These are phyloP conservation scores for Saturnia pavonia DNA, from an alignment of 2,888 invertebrate species.

Conservation along the genomic window DNA sequence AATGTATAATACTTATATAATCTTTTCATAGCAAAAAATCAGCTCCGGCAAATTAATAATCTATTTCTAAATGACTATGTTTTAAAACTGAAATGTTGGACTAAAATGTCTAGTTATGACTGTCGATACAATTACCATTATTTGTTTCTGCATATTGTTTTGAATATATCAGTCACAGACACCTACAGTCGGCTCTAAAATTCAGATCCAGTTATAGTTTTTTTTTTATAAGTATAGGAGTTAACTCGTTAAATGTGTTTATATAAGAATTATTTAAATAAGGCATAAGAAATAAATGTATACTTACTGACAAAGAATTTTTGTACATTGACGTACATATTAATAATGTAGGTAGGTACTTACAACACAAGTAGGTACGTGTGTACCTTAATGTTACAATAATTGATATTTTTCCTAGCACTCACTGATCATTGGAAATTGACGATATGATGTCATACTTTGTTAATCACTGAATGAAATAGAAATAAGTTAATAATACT, in stretches of 20 bases:
- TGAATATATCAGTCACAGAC: no score
- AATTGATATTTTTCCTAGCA: conserved; percentile 37
- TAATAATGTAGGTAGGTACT: background rate
- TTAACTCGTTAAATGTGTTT: background rate
- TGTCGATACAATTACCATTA: no score
- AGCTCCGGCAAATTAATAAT: background rate
- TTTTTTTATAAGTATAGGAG: no score
- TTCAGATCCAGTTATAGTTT: background rate
- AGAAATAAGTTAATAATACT: no score
- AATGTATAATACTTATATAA: background rate
- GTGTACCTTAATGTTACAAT: conserved; percentile 24
- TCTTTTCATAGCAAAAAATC: background rate
- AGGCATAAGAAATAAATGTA: background rate
- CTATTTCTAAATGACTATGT: no score
- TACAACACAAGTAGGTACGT: background rate
- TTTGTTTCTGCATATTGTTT: no score
- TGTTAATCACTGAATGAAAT: background rate
- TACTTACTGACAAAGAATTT: background rate
- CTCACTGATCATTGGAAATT: conserved; percentile 42
- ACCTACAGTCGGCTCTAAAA: no score
- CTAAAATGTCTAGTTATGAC: no score
- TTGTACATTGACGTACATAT: background rate
- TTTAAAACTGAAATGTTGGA: no score
- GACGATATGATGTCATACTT: conserved; percentile 29
- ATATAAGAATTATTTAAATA: no score